A percentile compares a stretch with the other conserved stretches of the same genome.
phyloP scores from a whole-genome alignment of 2,797 vertebrate genomes.

The Melanotaenia nigrans region DNA sequence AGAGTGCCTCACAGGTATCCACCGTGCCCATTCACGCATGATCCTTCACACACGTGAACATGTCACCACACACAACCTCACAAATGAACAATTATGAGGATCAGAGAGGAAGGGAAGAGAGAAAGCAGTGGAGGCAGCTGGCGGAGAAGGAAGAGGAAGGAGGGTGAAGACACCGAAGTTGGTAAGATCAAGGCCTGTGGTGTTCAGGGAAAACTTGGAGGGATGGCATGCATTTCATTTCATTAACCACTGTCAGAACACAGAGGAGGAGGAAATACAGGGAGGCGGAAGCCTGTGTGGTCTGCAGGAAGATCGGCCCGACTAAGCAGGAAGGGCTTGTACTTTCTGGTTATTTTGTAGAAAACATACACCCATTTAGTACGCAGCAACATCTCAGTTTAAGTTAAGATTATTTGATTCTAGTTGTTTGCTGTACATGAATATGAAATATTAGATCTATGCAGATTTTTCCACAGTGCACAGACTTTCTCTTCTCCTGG shows the following conservation, averaged over 20 bases:
- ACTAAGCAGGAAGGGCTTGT: conserved; percentile 28
- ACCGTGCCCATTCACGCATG: conserved; percentile 20
- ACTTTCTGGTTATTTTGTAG: neutral
- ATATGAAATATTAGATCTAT: neutral
- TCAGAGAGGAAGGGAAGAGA: conserved; percentile 63
- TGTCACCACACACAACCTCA: conserved; percentile 44
- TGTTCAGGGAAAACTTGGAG: conserved; percentile 53
- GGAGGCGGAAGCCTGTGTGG: conserved; percentile 73
- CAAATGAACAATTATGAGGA: conserved; percentile 49
- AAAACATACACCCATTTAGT: neutral
- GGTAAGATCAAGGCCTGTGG: conserved; percentile 51
- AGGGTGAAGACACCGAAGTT: conserved; percentile 72
- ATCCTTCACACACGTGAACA: conserved; percentile 1
- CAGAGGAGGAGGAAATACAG: conserved; percentile 59
- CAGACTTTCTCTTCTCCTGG: conserved; percentile 41
- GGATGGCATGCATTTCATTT: conserved; percentile 81
- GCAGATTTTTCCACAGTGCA: conserved; percentile 2
- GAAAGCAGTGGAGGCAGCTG: conserved; percentile 82
- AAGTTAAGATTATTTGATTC: neutral
- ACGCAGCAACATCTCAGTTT: neutral
- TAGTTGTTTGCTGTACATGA: neutral
- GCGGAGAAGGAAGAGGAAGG: conserved; percentile 79
- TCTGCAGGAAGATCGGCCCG: conserved; percentile 62
- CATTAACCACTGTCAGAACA: conserved; percentile 53
- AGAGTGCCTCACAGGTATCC: conserved; percentile 60